Conservation (phyloP, 2,888 invertebrate species). For the Dilophus febrilis region DNA sequence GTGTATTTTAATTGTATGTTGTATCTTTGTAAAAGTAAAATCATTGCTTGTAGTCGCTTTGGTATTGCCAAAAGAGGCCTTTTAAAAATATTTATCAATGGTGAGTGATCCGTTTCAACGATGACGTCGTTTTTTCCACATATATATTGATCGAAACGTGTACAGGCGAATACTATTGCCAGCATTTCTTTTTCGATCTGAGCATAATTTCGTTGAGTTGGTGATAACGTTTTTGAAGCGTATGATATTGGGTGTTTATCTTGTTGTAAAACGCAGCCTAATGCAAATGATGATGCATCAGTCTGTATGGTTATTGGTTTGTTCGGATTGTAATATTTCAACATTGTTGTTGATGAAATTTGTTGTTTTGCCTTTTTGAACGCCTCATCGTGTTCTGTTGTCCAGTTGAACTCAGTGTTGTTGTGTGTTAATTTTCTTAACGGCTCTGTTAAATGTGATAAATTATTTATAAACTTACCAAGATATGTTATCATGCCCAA, state of each 20-base stretch:
- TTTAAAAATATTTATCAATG: not conserved
- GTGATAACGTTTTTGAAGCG: constrained; percentile 11
- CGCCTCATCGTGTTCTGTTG: constrained; percentile 8
- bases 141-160: not conserved
- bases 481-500: constrained; percentile 16
- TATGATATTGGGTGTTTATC: constrained; percentile 12
- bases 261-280: constrained; percentile 13
- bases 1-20: not conserved
- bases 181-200: not conserved
- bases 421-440: constrained; percentile 13
- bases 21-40: not conserved
- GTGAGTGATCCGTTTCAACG: not conserved
- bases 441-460: constrained; percentile 9
- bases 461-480: constrained; percentile 15
- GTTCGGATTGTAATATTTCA: constrained; percentile 10
- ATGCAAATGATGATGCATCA: constrained; percentile 3
- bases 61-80: not conserved
- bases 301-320: not conserved
- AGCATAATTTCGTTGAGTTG: not conserved
- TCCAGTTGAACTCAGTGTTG: constrained; percentile 12
- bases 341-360: constrained; percentile 2
- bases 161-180: not conserved
- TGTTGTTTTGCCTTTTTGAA: constrained; percentile 7
- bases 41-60: not conserved
- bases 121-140: not conserved